A percentile compares a stretch with the other conserved stretches of the same genome.
phyloP scores from a whole-genome alignment of 2,113 vertebrate species.

The Blennius ocellaris region DNA sequence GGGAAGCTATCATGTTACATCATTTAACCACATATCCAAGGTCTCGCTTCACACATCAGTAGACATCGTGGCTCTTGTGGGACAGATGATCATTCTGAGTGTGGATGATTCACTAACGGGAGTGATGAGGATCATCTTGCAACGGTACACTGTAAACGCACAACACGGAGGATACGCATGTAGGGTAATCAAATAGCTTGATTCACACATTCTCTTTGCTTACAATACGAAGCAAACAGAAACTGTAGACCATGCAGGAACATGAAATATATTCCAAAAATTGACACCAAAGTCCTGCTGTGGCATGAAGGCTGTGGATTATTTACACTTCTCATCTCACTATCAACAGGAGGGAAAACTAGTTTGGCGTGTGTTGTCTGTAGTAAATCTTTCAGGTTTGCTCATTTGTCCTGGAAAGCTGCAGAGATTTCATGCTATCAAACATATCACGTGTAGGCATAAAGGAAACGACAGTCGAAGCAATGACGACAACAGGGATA shows the following conservation, averaged over 20 bases:
- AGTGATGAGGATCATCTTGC: constrained; percentile 3
- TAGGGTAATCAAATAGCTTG: neutral
- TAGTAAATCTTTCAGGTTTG: too few relatives aligned
- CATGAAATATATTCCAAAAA: constrained; percentile 25
- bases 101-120: neutral
- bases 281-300: constrained; percentile 26
- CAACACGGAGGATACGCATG: neutral
- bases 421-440: too few relatives aligned
- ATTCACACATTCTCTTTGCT: constrained; percentile 1
- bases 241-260: constrained; percentile 19
- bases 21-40: neutral
- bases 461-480: too few relatives aligned
- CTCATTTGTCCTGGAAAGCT: too few relatives aligned
- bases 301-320: constrained; percentile 7
- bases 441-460: too few relatives aligned
- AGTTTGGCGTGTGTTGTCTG: neutral
- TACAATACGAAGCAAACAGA: neutral
- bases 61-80: neutral
- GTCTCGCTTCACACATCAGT: neutral
- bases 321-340: constrained; percentile 8
- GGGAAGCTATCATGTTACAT: neutral
- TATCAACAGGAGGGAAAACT: neutral
- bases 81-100: neutral
- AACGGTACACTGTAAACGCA: neutral
- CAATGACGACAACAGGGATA: too few relatives aligned